phyloP scores from a whole-genome alignment of 2,797 vertebrate genomes.

The Scomberomorus guttatus region DNA sequence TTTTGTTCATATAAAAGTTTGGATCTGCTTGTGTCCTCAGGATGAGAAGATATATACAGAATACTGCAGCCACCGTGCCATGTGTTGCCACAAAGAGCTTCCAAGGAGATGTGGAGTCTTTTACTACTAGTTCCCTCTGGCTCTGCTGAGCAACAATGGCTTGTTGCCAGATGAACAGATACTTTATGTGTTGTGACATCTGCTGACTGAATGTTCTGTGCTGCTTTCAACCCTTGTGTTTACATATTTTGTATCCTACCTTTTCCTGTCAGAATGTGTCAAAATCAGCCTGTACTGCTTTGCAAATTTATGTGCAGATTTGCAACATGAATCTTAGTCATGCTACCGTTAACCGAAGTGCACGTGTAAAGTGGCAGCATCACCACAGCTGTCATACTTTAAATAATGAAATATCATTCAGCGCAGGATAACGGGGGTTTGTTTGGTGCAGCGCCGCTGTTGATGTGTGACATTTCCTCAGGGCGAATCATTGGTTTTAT shows the following conservation, averaged over 20 bases:
- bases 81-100: slow-evolving; percentile 15
- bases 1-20: too few relatives aligned
- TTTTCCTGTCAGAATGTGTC: slow-evolving; percentile 29
- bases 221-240: slow-evolving; percentile 21
- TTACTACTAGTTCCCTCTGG: slow-evolving; percentile 9
- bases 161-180: slow-evolving; percentile 41
- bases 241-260: slow-evolving; percentile 7
- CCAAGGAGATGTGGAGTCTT: background rate
- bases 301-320: background rate
- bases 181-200: slow-evolving; percentile 46
- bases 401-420: background rate
- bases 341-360: background rate
- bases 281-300: background rate
- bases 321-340: background rate
- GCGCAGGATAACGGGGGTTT: background rate
- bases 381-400: slow-evolving; percentile 6
- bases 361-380: background rate
- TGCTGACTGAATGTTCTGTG: slow-evolving; percentile 48
- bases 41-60: background rate
- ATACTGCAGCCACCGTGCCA: background rate
- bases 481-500: background rate
- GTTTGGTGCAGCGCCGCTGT: slow-evolving; percentile 1
- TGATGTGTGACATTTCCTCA: slow-evolving; percentile 11
- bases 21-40: too few relatives aligned
- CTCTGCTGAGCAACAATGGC: background rate